phyloP scores from a whole-genome alignment of 2,113 vertebrate species.

The Gymnocephalus cernua region DNA sequence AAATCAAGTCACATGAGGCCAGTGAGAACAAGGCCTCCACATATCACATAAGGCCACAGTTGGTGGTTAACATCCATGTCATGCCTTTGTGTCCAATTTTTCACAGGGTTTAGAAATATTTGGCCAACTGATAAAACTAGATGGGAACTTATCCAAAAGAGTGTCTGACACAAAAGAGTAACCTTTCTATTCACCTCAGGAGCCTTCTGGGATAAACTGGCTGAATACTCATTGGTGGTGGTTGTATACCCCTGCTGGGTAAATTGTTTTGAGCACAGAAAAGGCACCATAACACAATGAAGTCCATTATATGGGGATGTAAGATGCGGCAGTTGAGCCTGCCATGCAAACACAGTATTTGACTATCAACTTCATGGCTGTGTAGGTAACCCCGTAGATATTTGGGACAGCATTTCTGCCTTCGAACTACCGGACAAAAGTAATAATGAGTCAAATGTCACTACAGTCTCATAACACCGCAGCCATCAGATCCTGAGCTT shows the following conservation, averaged over 20 bases:
- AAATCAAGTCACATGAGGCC: background rate
- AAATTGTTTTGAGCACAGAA: conserved; percentile 22
- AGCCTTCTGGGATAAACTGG: conserved; percentile 20
- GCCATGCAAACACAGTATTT: conserved; percentile 65
- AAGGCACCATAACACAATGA: conserved; percentile 22
- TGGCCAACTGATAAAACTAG: conserved; percentile 28
- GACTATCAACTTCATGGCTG: conserved; percentile 34
- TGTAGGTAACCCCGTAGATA: background rate
- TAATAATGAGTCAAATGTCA: background rate
- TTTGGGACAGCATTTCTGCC: conserved; percentile 12
- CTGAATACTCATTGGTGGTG: background rate
- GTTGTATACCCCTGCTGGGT: background rate
- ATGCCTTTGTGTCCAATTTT: conserved; percentile 9
- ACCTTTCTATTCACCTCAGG: conserved; percentile 27
- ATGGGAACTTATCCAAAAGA: conserved; percentile 18
- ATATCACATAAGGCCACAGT: conserved; percentile 32
- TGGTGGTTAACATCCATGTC: conserved; percentile 3
- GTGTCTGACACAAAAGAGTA: conserved; percentile 10
- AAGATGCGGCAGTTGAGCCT: background rate
- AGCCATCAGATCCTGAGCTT: background rate
- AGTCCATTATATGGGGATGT: conserved; percentile 7
- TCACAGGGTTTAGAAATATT: conserved; percentile 16
- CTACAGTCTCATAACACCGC: background rate
- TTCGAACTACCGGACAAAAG: background rate
- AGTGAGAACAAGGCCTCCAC: conserved; percentile 23